Evolutionary conservation across 2,888 invertebrate genomes (phyloP), one percentile per base, ranked within the genome.

Genomic region (Holacanthella duospinosa): DNA sequence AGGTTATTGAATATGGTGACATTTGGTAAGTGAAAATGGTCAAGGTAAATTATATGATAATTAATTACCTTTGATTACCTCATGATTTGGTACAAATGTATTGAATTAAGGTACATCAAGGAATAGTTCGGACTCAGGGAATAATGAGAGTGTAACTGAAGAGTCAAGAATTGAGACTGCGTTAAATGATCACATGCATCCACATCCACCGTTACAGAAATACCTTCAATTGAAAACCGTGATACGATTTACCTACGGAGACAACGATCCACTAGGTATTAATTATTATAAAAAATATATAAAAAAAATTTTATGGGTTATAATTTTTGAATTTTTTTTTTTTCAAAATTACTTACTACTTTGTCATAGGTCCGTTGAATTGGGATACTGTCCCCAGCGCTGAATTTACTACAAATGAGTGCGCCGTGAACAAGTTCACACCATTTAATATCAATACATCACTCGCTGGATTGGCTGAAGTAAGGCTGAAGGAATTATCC

Each of bases 201-300:
- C 36, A 6, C 36, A 36, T 36, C 36, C 36, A 36, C 9, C 36
- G 16, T 6, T 16, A 12, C 9, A 12, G 36, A 36, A 36, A 16
- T 36, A 36, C 16, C 36, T 16, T 12, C 6, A 16, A 6, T 36
- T 36, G 36, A 36, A 36, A 26, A 24, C 55, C 3, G 55, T 55
- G 21, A 55, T 55, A 16, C 55, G 55, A 55, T 55, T 9, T n/a
- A 55, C 55, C 6, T 55, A 55, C n/a, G 55, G 26, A 4, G 26
- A 55, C 4, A 25, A 21, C 12, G 55, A 55, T 26, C 26, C 24
- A 55, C n/a, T 55, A 3, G 55, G 55, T 55, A 53, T 12, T 26
- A 12, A 26, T 55, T 25, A 26, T 3, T 25, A 9, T 27, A 4
- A 24, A 24, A 55, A 25, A 12, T 6, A 53, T 25, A 3, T 24